phyloP scores from a whole-genome alignment of 2,113 vertebrate species.

The Mus pahari region DNA sequence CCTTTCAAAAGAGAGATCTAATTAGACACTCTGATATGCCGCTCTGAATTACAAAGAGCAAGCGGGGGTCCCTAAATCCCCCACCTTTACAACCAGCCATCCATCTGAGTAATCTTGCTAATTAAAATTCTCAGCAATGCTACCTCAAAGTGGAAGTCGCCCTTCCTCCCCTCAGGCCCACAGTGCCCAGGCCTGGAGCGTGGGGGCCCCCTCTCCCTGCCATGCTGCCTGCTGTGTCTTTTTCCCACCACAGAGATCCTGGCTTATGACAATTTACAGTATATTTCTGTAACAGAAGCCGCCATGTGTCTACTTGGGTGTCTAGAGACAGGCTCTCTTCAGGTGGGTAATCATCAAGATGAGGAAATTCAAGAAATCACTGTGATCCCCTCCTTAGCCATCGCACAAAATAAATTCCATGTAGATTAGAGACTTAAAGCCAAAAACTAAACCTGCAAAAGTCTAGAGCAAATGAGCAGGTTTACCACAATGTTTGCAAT shows the following conservation, averaged over 20 bases:
- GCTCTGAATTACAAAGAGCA: constrained; percentile 74
- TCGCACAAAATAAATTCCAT: constrained; percentile 67
- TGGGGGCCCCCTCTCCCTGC: background rate
- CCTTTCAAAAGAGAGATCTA: constrained; percentile 81
- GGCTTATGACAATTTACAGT: constrained; percentile 39
- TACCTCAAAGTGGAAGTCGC: background rate
- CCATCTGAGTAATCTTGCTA: constrained; percentile 67
- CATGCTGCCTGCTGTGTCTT: background rate
- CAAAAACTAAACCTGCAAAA: constrained; percentile 48
- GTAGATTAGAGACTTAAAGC: constrained; percentile 56
- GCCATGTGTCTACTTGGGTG: constrained; percentile 46
- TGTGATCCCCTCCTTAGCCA: constrained; percentile 52
- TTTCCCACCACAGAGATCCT: constrained; percentile 15
- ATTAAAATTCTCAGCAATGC: constrained; percentile 70
- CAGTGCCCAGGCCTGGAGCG: background rate
- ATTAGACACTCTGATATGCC: constrained; percentile 74
- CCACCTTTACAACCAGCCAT: constrained; percentile 55
- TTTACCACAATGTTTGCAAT: background rate
- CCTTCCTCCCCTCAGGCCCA: background rate
- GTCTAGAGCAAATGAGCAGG: constrained; percentile 15
- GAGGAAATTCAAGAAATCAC: constrained; percentile 59
- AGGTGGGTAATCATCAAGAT: constrained; percentile 69
- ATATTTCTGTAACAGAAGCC: constrained; percentile 66
- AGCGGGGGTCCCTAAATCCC: constrained; percentile 67
- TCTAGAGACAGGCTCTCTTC: constrained; percentile 68